Evolutionary conservation across 2,113 vertebrate species (phyloP), one percentile per base, ranked within the genome.

Genomic region (Hypomesus transpacificus): DNA sequence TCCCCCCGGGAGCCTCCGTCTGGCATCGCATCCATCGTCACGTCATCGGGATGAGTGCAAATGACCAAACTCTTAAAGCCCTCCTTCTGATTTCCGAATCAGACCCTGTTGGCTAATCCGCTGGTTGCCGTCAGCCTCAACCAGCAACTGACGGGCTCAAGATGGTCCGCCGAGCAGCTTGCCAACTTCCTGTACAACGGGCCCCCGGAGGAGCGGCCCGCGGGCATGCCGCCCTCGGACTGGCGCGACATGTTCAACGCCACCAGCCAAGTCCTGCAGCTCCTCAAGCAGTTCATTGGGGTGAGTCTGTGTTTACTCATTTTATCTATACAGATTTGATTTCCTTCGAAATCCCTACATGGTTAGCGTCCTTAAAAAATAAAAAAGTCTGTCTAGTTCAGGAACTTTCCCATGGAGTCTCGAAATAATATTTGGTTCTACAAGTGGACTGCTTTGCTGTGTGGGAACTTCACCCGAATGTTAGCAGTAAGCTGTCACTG

Each of bases 201-300:
- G 51, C 75, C 91, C 66, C 4, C 93, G 46, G 75, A 92, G 87
- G 74, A 89, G 2, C 86, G 81, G 24, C 89, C 71, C 3, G 65
- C 58, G 17, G 87, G 76, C 79, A 69, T 83, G 84, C 86, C 85
- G 0, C 77, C 3, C 17, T 69, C 17, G 69, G 93, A 86, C 95
- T 98, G 97, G 88, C 86, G 88, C 65, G 46, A 95, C 0, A 85
- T 88, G 66, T 95, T 95, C 89, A 97, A 94, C 51, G 79, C 92
- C 84, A 94, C 93, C 0, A 92, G 92, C 51, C 79, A 87, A 14
- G 88, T 88, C 52, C 76, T 97, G 70, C 86, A 89, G 80, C 92
- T 91, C 13, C 89, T 97, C 46, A 94, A 94, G 18, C 90, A 87
- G 22, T 92, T 97, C 84, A 93, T 99, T 73, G 90, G 91, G 85